Base-by-base conservation (phyloP, 2,113 vertebrate genomes). In the Spizaetus ornatus region DNA sequence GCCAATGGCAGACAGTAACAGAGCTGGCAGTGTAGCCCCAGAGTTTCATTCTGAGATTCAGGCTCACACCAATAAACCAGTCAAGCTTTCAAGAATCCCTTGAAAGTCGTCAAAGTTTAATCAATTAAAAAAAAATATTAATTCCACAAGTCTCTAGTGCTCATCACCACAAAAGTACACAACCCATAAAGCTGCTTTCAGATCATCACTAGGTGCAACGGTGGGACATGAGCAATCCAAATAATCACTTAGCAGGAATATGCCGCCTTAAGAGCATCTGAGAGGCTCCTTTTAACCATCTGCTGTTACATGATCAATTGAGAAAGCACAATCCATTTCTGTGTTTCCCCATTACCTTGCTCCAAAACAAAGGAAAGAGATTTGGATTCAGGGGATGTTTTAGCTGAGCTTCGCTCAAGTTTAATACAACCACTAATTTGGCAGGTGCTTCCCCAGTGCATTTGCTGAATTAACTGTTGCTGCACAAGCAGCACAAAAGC, bases 231-330 rank as follows among this genome's bases (percentile, higher is more conserved):
- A 94, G 87, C 70, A 90, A 96, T 71, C 82, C 62, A 89, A 91
- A 73, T 32, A 91, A 93, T 65, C 84, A 89, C 87, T 93, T 56
- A 63, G 71, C 83, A 91, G 77, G 43, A 94, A 80, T 27, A 42
- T 19, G 23, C 34, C 93, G 91, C 88, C 36, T 76, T 85, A 63
- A 86, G 40, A 89, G 80, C 73, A 87, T 59, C 62, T 0, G 1
- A 92, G 94, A 87, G 70, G 73, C 73, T 85, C 70, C 86, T 72
- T 84, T 85, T 52, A 92, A 69, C 58, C 84, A 92, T 87, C 81
- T 95, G 38, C 77, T 90, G 32, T 11, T 85, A 59, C 43, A 25
- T 1, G 55, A 89, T 25, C 48, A 10, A 38, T 7, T 58, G 20
- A 86, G 69, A 66, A 83, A 9, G 36, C 42, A 79, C 56, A 69